phyloP scores from a whole-genome alignment of 1,140 invertebrate genomes.

The Chlorops oryzae region DNA sequence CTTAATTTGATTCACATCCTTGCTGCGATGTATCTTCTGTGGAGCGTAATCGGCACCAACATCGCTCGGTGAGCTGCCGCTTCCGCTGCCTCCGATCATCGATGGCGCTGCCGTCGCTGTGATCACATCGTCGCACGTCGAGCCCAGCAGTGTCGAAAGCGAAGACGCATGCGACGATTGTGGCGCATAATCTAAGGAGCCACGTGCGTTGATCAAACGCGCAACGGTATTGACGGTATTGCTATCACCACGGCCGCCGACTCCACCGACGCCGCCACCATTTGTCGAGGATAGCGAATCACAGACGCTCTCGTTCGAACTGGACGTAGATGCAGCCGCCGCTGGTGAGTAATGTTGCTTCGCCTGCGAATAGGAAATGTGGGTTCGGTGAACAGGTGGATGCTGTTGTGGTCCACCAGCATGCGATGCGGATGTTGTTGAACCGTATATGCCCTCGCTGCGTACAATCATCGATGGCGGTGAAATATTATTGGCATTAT shows the following conservation, averaged over 20 bases:
- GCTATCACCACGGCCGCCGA: slow-evolving; percentile 15
- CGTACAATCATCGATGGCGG: slow-evolving; percentile 35
- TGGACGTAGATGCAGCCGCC: slow-evolving; percentile 53
- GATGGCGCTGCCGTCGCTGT: slow-evolving; percentile 33
- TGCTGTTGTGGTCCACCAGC: slow-evolving; percentile 31
- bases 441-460: slow-evolving; percentile 28
- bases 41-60: slow-evolving; percentile 33
- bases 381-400: slow-evolving; percentile 33
- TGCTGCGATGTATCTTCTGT: slow-evolving; percentile 44
- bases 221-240: slow-evolving; percentile 19
- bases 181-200: slow-evolving; percentile 30
- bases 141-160: slow-evolving; percentile 30
- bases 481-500: slow-evolving; percentile 35
- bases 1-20: slow-evolving; percentile 44
- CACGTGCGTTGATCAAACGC: slow-evolving; percentile 19
- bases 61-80: slow-evolving; percentile 28
- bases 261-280: slow-evolving; percentile 22
- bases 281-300: slow-evolving; percentile 53
- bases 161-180: slow-evolving; percentile 32
- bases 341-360: slow-evolving; percentile 40
- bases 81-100: slow-evolving; percentile 23
- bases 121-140: slow-evolving; percentile 41
- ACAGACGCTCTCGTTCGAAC: slow-evolving; percentile 69
- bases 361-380: slow-evolving; percentile 29
- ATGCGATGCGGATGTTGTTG: background rate